Conservation (phyloP, 2,888 invertebrate genomes). For the Dicycla oo region DNA sequence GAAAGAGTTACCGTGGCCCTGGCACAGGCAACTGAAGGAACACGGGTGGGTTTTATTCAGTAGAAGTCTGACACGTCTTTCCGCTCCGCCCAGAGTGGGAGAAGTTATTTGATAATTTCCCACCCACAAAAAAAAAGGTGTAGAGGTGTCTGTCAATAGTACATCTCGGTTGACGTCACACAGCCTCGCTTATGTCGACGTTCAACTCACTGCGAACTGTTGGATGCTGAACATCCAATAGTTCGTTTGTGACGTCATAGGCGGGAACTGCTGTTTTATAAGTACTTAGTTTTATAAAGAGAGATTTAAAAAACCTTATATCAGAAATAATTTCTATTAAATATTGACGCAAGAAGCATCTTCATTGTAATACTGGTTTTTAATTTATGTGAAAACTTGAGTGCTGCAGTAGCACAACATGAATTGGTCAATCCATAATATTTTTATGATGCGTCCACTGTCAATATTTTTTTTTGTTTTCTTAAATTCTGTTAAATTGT, state of each 20-base stretch:
- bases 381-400: not conserved
- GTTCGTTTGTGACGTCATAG: constrained; percentile 45
- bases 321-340: not conserved
- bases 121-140: no score
- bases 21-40: no score
- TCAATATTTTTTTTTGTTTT: not conserved
- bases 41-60: no score
- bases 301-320: not conserved
- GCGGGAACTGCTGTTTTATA: constrained; percentile 4
- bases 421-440: not conserved
- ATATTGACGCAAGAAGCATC: not conserved
- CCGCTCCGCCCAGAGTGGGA: no score
- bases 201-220: constrained; percentile 40
- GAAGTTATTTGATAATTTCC: no score
- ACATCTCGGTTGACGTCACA: constrained; percentile 51
- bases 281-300: not conserved
- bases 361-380: not conserved
- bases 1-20: no score
- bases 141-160: no score
- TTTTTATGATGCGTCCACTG: not conserved
- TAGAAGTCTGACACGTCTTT: no score
- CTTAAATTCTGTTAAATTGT: no score
- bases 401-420: not conserved
- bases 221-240: constrained; percentile 19
- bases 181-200: constrained; percentile 19